phyloP scores from a whole-genome alignment of 2,888 invertebrate genomes.

The Phytoseiulus persimilis region DNA sequence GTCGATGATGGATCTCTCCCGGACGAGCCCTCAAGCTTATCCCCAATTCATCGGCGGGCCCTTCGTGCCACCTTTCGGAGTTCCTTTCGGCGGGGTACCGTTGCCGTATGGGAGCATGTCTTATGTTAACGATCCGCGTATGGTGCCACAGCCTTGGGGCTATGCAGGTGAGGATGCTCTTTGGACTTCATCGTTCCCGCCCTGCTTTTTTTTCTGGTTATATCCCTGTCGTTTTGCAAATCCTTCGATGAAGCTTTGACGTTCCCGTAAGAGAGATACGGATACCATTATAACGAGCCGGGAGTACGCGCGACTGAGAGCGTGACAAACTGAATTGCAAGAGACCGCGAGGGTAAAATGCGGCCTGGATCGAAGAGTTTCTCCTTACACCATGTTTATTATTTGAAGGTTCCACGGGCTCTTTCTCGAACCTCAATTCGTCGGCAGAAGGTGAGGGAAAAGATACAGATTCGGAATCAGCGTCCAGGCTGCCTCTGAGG shows the following conservation, averaged over 20 bases:
- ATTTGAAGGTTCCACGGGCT: constrained; percentile 6
- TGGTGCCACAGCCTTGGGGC: constrained; percentile 36
- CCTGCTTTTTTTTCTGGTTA: background rate
- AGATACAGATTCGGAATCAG: constrained; percentile 25
- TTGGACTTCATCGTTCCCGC: background rate
- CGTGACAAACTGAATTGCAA: too few relatives aligned
- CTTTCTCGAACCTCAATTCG: constrained; percentile 24
- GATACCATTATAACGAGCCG: too few relatives aligned
- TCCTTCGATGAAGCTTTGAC: too few relatives aligned
- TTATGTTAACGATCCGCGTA: constrained; percentile 24
- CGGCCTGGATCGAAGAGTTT: too few relatives aligned
- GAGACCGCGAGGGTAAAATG: too few relatives aligned
- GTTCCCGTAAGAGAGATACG: too few relatives aligned
- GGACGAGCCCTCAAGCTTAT: constrained; percentile 9
- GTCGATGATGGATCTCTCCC: constrained; percentile 27
- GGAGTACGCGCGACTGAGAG: too few relatives aligned
- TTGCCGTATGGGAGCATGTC: constrained; percentile 29
- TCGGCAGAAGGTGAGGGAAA: constrained; percentile 23
- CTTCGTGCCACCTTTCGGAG: background rate
- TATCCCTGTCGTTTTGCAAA: background rate
- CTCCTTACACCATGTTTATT: background rate
- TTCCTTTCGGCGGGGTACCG: background rate
- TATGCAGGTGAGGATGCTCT: background rate
- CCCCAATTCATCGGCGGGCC: background rate
- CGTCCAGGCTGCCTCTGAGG: background rate